Percentiles rank a stretch among this genome's conserved stretches.
Evolutionary conservation across 2,797 vertebrate genomes (phyloP).

Genomic region (Benthosema pterotum): DNA sequence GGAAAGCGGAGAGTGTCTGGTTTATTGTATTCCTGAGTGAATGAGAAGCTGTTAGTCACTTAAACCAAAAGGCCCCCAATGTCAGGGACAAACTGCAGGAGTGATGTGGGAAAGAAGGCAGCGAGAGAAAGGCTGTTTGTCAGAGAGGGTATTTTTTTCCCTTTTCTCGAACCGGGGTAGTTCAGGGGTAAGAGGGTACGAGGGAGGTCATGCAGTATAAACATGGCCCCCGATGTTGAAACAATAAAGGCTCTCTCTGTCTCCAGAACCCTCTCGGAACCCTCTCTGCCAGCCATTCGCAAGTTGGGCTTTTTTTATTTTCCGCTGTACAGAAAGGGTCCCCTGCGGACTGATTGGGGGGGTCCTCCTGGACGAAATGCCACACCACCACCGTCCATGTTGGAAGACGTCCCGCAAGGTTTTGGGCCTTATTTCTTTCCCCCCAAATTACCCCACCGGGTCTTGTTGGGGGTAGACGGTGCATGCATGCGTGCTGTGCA

Average conservation of each 20-base stretch:
- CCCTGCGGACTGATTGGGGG: slow-evolving; percentile 31
- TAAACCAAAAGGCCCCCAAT: slow-evolving; percentile 43
- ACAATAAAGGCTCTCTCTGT: slow-evolving; percentile 64
- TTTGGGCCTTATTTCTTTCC: slow-evolving; percentile 56
- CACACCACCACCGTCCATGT: slow-evolving; percentile 16
- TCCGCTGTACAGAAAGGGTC: slow-evolving; percentile 28
- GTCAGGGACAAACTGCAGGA: slow-evolving; percentile 63
- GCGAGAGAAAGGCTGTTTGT: slow-evolving; percentile 62
- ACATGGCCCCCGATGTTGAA: slow-evolving; percentile 61
- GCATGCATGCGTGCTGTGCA: slow-evolving; percentile 4
- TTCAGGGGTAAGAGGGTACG: slow-evolving; percentile 57
- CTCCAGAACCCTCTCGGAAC: slow-evolving; percentile 30
- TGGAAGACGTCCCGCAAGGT: slow-evolving; percentile 31
- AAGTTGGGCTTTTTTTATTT: slow-evolving; percentile 44
- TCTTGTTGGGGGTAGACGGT: slow-evolving; percentile 39
- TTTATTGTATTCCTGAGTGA: slow-evolving; percentile 70
- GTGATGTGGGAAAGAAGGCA: slow-evolving; percentile 76
- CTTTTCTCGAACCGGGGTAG: slow-evolving; percentile 42
- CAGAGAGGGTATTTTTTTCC: slow-evolving; percentile 49
- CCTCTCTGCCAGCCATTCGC: slow-evolving; percentile 27
- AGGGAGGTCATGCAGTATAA: slow-evolving; percentile 71
- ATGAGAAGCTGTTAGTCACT: slow-evolving; percentile 72
- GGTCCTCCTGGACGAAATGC: slow-evolving; percentile 32
- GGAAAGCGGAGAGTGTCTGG: slow-evolving; percentile 27
- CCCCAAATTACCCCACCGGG: slow-evolving; percentile 39